These are phyloP conservation scores for Uria lomvia DNA, from an alignment of 2,113 vertebrate species.

Conservation along the genomic window DNA sequence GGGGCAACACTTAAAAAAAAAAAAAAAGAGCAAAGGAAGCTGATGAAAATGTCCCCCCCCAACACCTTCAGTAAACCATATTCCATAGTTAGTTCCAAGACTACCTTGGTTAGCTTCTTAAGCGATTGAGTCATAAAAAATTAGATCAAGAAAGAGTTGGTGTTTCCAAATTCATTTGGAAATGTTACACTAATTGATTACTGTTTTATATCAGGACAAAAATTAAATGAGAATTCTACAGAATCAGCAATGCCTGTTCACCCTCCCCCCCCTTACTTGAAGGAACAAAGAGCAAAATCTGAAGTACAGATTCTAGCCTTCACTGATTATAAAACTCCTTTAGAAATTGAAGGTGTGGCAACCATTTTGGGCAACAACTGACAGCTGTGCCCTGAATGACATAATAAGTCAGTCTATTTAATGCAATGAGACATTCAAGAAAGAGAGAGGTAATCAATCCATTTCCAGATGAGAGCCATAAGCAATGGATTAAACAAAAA, in stretches of 20 bases:
- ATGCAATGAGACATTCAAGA: neutral
- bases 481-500: neutral
- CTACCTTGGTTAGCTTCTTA: neutral
- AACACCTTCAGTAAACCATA: too few species aligned
- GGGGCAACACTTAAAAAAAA: too few species aligned
- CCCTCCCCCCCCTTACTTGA: neutral
- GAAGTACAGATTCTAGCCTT: neutral
- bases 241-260: neutral
- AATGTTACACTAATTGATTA: neutral
- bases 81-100: neutral
- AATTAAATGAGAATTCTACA: neutral
- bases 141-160: neutral
- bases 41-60: too few species aligned
- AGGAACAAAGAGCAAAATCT: neutral
- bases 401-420: neutral
- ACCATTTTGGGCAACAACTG: neutral
- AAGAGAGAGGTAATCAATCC: rapidly evolving
- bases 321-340: neutral
- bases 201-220: neutral
- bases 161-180: neutral
- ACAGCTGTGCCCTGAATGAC: neutral
- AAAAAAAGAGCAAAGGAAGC: too few species aligned
- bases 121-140: neutral
- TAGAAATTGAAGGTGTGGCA: neutral
- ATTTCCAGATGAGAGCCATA: neutral